Evolutionary conservation across 2,888 invertebrate genomes (phyloP).

Genomic region (Amiota minor): DNA sequence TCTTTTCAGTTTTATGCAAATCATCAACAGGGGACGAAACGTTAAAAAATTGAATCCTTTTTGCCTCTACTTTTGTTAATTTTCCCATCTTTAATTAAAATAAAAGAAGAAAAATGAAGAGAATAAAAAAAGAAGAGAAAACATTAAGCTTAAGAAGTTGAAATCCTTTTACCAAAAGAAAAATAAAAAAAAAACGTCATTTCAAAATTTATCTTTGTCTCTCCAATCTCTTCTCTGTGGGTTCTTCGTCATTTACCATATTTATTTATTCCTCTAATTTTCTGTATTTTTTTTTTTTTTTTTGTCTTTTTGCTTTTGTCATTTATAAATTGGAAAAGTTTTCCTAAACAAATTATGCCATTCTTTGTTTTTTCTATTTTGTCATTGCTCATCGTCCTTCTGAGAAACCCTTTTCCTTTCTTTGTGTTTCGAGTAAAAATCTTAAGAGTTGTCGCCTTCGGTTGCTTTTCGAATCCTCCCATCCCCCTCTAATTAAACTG

Average conservation of each 20-base stretch:
- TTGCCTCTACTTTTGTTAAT: too few species aligned
- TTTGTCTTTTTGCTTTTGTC: conserved; percentile 57
- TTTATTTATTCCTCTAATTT: conserved; percentile 4
- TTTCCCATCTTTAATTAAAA: conserved; percentile 58
- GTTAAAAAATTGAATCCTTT: neutral
- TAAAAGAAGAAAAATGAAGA: conserved; percentile 21
- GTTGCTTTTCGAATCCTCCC: too few species aligned
- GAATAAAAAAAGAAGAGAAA: conserved; percentile 32
- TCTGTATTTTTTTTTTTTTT: conserved; percentile 33
- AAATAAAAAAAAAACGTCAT: too few species aligned
- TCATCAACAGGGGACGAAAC: conserved; percentile 45
- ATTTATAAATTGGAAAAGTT: conserved; percentile 70
- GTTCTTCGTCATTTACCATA: too few species aligned
- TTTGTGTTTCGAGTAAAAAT: neutral
- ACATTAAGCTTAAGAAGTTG: neutral
- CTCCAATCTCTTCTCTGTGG: too few species aligned
- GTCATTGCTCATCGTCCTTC: conserved; percentile 1
- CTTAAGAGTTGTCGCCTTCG: too few species aligned
- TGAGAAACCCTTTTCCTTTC: neutral
- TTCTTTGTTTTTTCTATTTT: conserved; percentile 34
- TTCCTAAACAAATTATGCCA: conserved; percentile 64
- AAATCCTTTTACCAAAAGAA: too few species aligned
- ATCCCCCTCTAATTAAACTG: too few species aligned
- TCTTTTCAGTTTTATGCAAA: conserved; percentile 54
- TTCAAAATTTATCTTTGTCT: too few species aligned